Conservation (phyloP, 2,113 vertebrate species). For the Ailurus styani region DNA sequence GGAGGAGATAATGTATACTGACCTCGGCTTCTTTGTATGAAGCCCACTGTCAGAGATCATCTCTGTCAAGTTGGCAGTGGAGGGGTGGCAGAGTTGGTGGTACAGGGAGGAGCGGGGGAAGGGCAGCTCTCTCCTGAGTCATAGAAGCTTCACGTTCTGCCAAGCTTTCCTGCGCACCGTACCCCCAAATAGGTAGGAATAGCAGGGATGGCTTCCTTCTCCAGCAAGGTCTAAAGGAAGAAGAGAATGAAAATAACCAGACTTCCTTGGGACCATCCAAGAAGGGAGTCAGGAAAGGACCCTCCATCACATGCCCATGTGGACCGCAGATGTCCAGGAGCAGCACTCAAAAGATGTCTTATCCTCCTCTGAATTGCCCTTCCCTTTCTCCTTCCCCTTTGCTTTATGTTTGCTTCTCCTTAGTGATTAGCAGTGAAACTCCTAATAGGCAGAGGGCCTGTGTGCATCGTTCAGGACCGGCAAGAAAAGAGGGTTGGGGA, state of each 20-base stretch:
- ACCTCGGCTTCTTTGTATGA: background rate
- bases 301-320: background rate
- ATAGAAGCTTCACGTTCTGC: background rate
- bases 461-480: background rate
- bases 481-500: background rate
- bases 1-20: background rate
- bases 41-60: background rate
- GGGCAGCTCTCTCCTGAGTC: background rate
- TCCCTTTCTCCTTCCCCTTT: background rate
- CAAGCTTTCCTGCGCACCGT: background rate
- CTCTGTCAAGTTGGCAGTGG: background rate
- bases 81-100: background rate
- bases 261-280: background rate
- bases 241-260: background rate
- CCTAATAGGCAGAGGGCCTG: background rate
- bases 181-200: background rate
- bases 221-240: background rate
- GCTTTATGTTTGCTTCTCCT: background rate
- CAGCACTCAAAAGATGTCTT: background rate
- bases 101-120: background rate
- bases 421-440: background rate
- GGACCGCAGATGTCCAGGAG: background rate
- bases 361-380: background rate
- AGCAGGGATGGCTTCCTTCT: background rate
- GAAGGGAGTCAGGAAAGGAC: background rate